Base-by-base conservation (phyloP, 2,888 invertebrate genomes). In the Perdita meconis region DNA sequence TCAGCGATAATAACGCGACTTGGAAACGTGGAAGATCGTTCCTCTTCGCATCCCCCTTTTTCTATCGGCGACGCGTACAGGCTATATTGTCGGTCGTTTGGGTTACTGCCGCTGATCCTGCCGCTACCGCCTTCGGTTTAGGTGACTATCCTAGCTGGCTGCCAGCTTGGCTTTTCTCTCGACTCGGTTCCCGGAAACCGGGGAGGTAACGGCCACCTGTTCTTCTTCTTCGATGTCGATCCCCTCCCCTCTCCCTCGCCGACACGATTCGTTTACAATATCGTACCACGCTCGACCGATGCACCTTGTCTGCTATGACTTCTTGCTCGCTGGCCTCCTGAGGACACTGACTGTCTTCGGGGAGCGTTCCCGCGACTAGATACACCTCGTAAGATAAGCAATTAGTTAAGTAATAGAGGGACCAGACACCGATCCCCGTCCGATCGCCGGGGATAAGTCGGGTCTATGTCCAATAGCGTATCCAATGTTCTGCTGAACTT, bases 1-100 rank as follows among this genome's bases (percentile, higher is more conserved):
- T 91, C 91, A 89, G 91, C 88, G 90, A 90, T 91, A 91, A 92
- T 92, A 92, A 92, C 90, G 89, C 88, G 86, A 88, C 88, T 86
- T 88, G 88, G 81, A 86, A 84, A 88, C 88, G 86, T 86, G 88
- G 79, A 86, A 84, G 83, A 85, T 85, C 84, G 86, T 86, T 80
- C 81, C 83, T 85, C 81, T 83, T 71, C 64, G 77, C 82, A 71
- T 72, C 78, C 72, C 75, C 72, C 75, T 81, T 77, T 81, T 79
- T 77, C 73, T 78, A 75, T 84, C 72, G 82, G 77, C 70, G 57
- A 73, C 72, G 64, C 75, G 74, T 80, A 75, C 77, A 51, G 65
- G 72, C 69, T 81, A 55, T 81, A 81, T 83, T 47, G 73, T 40
- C 74, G 73, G 72, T 81, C 75, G 81, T 82, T 83, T 83, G 81